A percentile compares a stretch with the other conserved stretches of the same genome.
phyloP scores from a whole-genome alignment of 2,797 vertebrate genomes.

The Pangasius sanitwongsei region DNA sequence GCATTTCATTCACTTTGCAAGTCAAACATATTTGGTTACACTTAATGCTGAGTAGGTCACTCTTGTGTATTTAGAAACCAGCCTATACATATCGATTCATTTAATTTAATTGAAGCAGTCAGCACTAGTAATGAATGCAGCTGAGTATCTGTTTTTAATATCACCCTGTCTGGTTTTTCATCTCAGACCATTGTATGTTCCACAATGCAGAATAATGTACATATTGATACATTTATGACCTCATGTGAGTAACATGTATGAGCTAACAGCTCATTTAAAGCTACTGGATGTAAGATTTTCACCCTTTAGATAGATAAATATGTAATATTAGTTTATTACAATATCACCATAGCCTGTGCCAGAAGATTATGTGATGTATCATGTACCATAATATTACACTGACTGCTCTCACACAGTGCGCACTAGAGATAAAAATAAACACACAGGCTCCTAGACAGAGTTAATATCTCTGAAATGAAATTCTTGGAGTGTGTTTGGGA shows the following conservation, averaged over 20 bases:
- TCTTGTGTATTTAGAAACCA: neutral
- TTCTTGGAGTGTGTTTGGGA: neutral
- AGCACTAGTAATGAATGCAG: neutral
- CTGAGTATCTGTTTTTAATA: neutral
- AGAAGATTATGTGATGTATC: neutral
- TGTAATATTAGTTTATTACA: neutral
- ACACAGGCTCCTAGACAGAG: neutral
- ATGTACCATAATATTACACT: neutral
- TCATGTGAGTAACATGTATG: neutral
- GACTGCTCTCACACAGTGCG: neutral
- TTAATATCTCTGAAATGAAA: conserved; percentile 20
- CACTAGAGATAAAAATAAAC: conserved; percentile 4
- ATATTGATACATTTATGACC: neutral
- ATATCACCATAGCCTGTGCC: neutral
- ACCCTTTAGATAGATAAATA: neutral
- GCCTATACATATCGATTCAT: neutral
- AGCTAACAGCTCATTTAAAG: neutral
- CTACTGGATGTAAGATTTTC: neutral
- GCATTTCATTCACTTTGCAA: neutral
- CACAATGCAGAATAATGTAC: neutral
- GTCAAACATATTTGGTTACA: neutral
- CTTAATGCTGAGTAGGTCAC: neutral
- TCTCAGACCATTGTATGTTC: neutral
- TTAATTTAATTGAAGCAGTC: neutral
- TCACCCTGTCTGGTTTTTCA: neutral